Conservation (phyloP, 1,140 invertebrate species). For the Pentalonia nigronervosa region DNA sequence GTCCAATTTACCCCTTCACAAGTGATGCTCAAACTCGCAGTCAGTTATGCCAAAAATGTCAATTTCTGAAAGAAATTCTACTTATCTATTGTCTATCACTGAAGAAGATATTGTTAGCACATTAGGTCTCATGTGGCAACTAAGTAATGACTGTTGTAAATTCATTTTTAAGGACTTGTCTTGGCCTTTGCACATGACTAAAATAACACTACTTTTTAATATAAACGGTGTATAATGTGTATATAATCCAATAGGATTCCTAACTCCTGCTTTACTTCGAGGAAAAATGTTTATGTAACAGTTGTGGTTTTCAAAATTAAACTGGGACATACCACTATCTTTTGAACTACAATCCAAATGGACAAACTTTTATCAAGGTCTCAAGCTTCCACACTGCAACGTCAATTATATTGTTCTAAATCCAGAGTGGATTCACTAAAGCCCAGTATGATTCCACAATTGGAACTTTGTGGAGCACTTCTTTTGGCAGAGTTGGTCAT, state of each 20-base stretch:
- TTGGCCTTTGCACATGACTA: background rate
- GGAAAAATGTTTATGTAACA: constrained; percentile 1
- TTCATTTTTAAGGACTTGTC: background rate
- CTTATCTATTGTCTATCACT: background rate
- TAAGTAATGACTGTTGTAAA: background rate
- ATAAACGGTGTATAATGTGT: background rate
- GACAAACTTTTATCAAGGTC: background rate
- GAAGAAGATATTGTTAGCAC: background rate
- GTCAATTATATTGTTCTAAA: background rate
- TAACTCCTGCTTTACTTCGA: background rate
- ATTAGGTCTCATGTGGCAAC: background rate
- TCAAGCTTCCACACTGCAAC: background rate
- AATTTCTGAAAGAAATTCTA: background rate
- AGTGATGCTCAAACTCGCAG: background rate
- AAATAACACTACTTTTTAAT: background rate
- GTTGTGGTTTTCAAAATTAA: background rate
- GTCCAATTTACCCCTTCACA: background rate
- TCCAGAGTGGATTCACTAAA: background rate
- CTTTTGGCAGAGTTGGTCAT: background rate
- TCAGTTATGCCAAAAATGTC: background rate
- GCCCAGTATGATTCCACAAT: background rate
- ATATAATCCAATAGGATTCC: background rate
- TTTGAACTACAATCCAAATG: background rate
- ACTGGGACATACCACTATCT: background rate
- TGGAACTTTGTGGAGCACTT: background rate